Evolutionary conservation across 2,888 invertebrate species (phyloP).

Genomic region (Trachelus stipa): DNA sequence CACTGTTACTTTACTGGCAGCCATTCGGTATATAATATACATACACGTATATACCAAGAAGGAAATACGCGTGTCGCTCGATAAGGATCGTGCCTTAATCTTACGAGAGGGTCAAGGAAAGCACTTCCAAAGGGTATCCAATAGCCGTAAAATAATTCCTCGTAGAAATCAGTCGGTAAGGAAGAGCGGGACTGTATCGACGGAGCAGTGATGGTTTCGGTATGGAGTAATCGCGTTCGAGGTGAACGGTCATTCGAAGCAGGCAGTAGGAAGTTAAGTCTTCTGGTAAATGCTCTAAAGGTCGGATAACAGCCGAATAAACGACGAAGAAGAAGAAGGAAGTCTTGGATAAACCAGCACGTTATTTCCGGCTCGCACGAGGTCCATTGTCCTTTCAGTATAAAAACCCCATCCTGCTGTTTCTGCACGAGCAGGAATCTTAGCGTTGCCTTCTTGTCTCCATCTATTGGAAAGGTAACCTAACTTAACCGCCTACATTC

Average conservation of each 20-base stretch:
- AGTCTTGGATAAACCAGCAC: neutral
- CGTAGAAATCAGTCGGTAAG: neutral
- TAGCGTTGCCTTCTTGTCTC: neutral
- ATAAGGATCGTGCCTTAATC: neutral
- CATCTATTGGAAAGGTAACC: neutral
- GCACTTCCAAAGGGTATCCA: neutral
- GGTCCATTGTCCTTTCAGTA: neutral
- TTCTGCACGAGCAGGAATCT: neutral
- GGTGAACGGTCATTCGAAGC: neutral
- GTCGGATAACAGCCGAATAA: no score
- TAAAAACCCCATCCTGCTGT: neutral
- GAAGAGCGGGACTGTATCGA: neutral
- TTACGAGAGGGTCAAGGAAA: neutral
- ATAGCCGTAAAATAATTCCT: neutral
- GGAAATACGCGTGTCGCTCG: neutral
- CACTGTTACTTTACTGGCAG: neutral
- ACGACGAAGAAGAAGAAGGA: no score
- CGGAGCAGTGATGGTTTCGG: neutral
- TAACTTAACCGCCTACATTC: neutral
- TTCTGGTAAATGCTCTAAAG: neutral
- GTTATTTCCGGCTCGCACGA: neutral
- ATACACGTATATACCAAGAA: neutral
- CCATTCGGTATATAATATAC: neutral
- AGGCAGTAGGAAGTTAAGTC: neutral
- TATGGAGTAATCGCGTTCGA: neutral